Conservation (phyloP, 92 coral and sea anemone genomes). For the Siderastrea siderea region DNA sequence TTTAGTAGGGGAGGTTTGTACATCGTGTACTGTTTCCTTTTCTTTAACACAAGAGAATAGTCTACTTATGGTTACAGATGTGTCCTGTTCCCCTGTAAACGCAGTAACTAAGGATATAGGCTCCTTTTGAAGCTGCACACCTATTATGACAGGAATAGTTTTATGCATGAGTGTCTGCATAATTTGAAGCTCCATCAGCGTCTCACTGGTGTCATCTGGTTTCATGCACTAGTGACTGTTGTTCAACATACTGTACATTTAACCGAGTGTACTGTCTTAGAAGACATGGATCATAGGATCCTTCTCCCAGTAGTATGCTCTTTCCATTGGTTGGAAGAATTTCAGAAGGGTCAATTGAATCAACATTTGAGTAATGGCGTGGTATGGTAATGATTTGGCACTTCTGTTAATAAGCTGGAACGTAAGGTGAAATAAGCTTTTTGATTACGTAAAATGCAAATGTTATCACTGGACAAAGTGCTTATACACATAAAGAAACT, state of each 20-base stretch:
- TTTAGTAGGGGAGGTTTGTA: neutral
- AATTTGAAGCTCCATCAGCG: conserved; percentile 40
- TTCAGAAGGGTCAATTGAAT: conserved; percentile 17
- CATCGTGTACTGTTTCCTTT: neutral
- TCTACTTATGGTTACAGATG: conserved; percentile 10
- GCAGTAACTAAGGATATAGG: conserved; percentile 17
- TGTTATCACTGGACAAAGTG: too few species aligned
- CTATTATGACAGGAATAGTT: conserved; percentile 5
- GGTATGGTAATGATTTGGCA: neutral
- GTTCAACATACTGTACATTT: conserved; percentile 36
- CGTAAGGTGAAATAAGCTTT: conserved; percentile 4
- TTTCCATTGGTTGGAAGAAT: conserved; percentile 25
- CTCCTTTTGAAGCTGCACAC: conserved; percentile 3
- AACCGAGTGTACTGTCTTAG: conserved; percentile 28
- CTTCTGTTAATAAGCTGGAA: conserved; percentile 1
- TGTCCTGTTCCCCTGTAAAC: conserved; percentile 7
- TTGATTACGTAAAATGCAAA: neutral
- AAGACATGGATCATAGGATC: conserved; percentile 64
- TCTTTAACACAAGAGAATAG: neutral
- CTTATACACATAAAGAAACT: too few species aligned
- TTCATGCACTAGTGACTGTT: conserved; percentile 40
- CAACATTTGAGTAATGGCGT: neutral
- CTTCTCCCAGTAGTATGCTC: conserved; percentile 46
- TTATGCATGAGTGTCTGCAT: conserved; percentile 17
- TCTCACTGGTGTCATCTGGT: conserved; percentile 40